A percentile compares a stretch with the other conserved stretches of the same genome.
phyloP scores from a whole-genome alignment of 2,888 invertebrate genomes.

The Eulithis prunata region DNA sequence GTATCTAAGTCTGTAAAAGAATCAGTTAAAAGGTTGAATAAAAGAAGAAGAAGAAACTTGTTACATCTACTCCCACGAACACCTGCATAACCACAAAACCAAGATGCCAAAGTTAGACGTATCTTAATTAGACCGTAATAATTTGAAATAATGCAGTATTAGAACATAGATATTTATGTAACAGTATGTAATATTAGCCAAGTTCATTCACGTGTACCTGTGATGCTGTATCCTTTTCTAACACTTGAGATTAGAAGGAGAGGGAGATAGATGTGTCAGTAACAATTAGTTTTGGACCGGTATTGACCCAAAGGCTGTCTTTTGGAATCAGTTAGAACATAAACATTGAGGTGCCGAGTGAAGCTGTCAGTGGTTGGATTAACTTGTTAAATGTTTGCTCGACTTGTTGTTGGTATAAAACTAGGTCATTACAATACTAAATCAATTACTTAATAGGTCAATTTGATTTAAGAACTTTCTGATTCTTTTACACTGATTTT shows the following conservation, averaged over 20 bases:
- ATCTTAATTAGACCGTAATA: conserved; percentile 75
- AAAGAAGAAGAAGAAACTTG: not conserved
- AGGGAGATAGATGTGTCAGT: conserved; percentile 35
- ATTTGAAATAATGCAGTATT: conserved; percentile 58
- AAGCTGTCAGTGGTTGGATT: conserved; percentile 27
- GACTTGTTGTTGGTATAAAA: conserved; percentile 15
- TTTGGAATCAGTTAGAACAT: conserved; percentile 55
- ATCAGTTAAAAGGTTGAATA: too few species aligned
- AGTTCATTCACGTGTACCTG: conserved; percentile 34
- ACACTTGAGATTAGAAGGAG: conserved; percentile 25
- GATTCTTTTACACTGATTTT: too few species aligned
- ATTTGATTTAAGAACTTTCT: not conserved
- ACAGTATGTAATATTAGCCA: conserved; percentile 37
- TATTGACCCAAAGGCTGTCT: conserved; percentile 54
- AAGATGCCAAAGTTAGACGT: conserved; percentile 61
- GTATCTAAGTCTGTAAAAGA: too few species aligned
- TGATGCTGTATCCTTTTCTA: conserved; percentile 27
- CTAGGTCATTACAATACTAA: conserved; percentile 1
- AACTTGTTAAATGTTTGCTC: conserved; percentile 23
- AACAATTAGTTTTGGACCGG: conserved; percentile 42
- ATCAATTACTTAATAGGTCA: not conserved
- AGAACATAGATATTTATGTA: conserved; percentile 53
- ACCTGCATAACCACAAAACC: conserved; percentile 17
- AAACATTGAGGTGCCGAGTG: conserved; percentile 53
- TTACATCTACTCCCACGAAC: not conserved